phyloP scores from a whole-genome alignment of 2,888 invertebrate species.

The Cephalotes varians region DNA sequence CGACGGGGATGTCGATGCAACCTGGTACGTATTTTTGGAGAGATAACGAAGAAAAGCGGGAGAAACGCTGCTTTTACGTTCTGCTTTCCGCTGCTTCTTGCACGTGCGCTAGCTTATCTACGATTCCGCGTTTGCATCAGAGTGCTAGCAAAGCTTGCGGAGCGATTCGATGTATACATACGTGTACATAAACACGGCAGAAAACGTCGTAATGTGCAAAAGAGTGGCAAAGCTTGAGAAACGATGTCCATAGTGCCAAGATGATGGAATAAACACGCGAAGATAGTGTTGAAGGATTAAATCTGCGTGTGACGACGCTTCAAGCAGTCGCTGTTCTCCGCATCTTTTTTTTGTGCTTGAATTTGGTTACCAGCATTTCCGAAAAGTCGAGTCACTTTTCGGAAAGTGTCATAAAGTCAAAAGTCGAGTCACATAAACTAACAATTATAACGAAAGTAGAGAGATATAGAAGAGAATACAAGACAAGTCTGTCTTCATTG shows the following conservation, averaged over 20 bases:
- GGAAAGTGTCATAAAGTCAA: too few species aligned
- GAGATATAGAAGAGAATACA: neutral
- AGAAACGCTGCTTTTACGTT: conserved; percentile 53
- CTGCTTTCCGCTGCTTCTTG: conserved; percentile 57
- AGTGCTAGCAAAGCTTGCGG: conserved; percentile 10
- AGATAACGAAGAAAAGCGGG: conserved; percentile 57
- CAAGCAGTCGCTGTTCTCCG: neutral
- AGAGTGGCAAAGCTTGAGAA: neutral
- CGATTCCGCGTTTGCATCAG: conserved; percentile 29
- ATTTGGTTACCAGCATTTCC: neutral
- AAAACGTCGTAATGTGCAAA: conserved; percentile 12
- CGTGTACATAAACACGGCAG: neutral
- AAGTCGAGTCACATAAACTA: neutral
- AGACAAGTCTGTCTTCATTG: conserved; percentile 19
- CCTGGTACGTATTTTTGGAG: conserved; percentile 53
- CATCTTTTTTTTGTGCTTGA: neutral
- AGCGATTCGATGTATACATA: conserved; percentile 25
- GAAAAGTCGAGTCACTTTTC: too few species aligned
- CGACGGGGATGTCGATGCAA: conserved; percentile 51
- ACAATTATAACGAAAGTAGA: conserved; percentile 3
- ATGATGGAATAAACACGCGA: conserved; percentile 17
- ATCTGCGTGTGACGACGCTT: neutral
- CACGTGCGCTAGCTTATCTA: conserved; percentile 38
- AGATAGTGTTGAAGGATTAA: neutral
- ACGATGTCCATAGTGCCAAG: neutral